Conservation (phyloP, 2,888 invertebrate species). For the Nomada fabriciana region DNA sequence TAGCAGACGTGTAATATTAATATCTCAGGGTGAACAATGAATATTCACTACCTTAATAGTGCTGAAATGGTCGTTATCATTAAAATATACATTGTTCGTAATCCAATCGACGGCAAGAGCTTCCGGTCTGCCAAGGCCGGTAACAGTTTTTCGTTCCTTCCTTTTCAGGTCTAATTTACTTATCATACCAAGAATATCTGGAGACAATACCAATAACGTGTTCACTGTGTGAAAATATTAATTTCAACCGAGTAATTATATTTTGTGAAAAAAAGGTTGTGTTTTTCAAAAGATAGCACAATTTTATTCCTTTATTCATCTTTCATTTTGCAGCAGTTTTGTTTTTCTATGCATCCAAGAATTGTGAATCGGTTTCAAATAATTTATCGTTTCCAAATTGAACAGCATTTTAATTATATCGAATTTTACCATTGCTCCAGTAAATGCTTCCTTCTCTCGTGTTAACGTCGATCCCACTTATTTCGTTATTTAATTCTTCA, state of each 20-base stretch:
- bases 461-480: conserved; percentile 86
- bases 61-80: conserved; percentile 82
- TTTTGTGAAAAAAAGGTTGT: background rate
- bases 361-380: no score
- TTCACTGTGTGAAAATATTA: background rate
- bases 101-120: conserved; percentile 91
- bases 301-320: background rate
- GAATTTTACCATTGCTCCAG: conserved; percentile 83
- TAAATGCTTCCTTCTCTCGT: conserved; percentile 84
- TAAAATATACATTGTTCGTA: conserved; percentile 89
- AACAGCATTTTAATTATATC: background rate
- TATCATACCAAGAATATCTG: conserved; percentile 76
- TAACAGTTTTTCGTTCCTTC: conserved; percentile 78
- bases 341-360: no score
- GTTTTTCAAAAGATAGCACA: no score
- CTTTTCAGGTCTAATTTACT: conserved; percentile 80
- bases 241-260: background rate
- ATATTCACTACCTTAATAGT: conserved; percentile 73
- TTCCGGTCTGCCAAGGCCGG: conserved; percentile 85
- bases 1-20: background rate
- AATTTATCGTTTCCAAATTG: background rate
- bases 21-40: background rate
- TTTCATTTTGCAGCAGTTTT: background rate
- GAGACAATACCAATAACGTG: conserved; percentile 27
- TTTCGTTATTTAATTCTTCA: conserved; percentile 71